Percentiles rank a stretch among this genome's conserved stretches.
Evolutionary conservation across 2,888 invertebrate species (phyloP).

Genomic region (Alviniconcha strummeri): DNA sequence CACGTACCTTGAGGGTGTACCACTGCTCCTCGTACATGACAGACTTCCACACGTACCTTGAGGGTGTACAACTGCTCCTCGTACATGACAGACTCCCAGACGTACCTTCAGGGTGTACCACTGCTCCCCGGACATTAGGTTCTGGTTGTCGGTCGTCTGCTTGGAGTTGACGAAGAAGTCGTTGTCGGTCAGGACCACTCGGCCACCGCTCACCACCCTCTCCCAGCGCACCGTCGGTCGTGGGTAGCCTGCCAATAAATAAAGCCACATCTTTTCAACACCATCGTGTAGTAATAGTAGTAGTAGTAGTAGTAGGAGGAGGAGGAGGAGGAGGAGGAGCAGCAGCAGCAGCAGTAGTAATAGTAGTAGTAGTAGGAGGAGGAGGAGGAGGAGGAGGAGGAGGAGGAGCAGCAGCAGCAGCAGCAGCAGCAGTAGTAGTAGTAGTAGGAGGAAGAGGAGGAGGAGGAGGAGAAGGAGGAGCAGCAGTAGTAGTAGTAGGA

Average conservation of each 20-base stretch:
- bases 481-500: neutral
- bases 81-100: too few species aligned
- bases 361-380: too few species aligned
- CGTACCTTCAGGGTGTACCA: constrained; percentile 64
- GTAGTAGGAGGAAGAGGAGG: neutral
- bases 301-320: constrained; percentile 1
- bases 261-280: too few species aligned
- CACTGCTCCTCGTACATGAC: too few species aligned
- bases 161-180: constrained; percentile 65
- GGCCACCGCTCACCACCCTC: constrained; percentile 46
- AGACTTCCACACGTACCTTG: too few species aligned
- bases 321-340: too few species aligned
- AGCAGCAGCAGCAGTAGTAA: too few species aligned
- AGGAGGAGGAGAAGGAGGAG: neutral
- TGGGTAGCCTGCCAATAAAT: constrained; percentile 69
- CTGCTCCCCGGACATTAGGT: constrained; percentile 56
- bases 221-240: constrained; percentile 66
- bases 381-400: too few species aligned
- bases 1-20: too few species aligned
- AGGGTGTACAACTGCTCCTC: too few species aligned
- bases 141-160: constrained; percentile 60
- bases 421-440: constrained; percentile 1
- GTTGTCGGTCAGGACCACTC: constrained; percentile 55
- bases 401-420: constrained; percentile 10
- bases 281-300: constrained; percentile 1